phyloP scores from a whole-genome alignment of 2,113 vertebrate species.

The Todiramphus saurophagus region DNA sequence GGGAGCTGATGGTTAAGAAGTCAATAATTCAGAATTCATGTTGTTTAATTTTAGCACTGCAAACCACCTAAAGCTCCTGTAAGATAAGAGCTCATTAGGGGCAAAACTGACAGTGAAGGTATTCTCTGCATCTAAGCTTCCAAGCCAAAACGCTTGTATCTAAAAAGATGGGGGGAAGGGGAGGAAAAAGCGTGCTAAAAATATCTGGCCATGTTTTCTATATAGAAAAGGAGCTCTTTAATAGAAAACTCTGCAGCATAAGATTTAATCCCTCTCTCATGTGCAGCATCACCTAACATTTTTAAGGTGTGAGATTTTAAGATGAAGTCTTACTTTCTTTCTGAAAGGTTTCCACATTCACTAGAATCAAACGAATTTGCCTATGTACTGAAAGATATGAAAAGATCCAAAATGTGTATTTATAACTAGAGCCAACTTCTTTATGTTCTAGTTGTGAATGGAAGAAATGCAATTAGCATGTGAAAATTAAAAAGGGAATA shows the following conservation, averaged over 20 bases:
- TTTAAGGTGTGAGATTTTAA: not conserved
- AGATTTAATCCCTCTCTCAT: not conserved
- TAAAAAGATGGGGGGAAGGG: not conserved
- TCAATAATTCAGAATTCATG: not conserved
- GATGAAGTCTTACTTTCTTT: not conserved
- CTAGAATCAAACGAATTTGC: not conserved
- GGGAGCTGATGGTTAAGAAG: not conserved
- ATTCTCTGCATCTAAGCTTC: not conserved
- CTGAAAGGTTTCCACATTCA: not conserved
- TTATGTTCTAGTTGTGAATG: not conserved
- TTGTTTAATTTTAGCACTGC: not conserved
- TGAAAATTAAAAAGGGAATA: conserved; percentile 2
- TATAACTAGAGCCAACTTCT: not conserved
- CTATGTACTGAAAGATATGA: not conserved
- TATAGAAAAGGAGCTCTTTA: not conserved
- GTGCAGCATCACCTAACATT: not conserved
- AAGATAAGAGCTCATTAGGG: not conserved
- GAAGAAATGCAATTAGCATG: not conserved
- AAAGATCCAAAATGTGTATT: not conserved
- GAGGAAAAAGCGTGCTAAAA: not conserved
- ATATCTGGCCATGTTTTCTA: not conserved
- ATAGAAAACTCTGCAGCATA: not conserved
- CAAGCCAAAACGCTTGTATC: not conserved
- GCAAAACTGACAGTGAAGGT: not conserved
- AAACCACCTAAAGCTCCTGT: not conserved